These are phyloP conservation scores for Polypedilum pembai DNA, from an alignment of 1,140 invertebrate species.

Conservation along the genomic window DNA sequence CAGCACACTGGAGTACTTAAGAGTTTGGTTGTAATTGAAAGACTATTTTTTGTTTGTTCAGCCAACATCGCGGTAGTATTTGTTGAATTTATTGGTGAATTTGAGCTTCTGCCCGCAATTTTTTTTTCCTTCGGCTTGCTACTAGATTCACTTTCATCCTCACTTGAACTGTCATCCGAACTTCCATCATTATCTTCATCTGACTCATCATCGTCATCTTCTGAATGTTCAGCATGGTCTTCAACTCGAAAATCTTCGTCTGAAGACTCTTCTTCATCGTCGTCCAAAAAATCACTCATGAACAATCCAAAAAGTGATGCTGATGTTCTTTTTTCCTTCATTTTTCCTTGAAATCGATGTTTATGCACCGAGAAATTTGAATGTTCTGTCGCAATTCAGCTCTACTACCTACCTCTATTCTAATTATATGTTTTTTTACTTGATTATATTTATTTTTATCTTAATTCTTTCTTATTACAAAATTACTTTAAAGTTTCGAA, in stretches of 20 bases:
- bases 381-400: background rate
- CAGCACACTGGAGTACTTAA: conserved; percentile 67
- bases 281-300: background rate
- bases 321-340: background rate
- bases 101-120: background rate
- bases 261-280: conserved; percentile 82
- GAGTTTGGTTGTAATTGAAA: conserved; percentile 40
- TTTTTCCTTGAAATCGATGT: background rate
- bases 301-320: background rate
- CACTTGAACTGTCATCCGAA: conserved; percentile 35
- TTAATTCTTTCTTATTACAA: background rate
- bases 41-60: conserved; percentile 1
- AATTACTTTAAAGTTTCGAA: too few species aligned
- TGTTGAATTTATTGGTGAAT: conserved; percentile 30
- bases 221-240: conserved; percentile 59
- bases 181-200: conserved; percentile 41
- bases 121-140: conserved; percentile 40
- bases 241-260: conserved; percentile 93
- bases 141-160: background rate
- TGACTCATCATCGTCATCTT: conserved; percentile 47
- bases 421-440: background rate
- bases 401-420: background rate
- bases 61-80: background rate
- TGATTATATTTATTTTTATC: background rate
- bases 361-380: background rate